These are phyloP conservation scores for Coenonympha arcania DNA, from an alignment of 2,888 invertebrate species.

Conservation along the genomic window DNA sequence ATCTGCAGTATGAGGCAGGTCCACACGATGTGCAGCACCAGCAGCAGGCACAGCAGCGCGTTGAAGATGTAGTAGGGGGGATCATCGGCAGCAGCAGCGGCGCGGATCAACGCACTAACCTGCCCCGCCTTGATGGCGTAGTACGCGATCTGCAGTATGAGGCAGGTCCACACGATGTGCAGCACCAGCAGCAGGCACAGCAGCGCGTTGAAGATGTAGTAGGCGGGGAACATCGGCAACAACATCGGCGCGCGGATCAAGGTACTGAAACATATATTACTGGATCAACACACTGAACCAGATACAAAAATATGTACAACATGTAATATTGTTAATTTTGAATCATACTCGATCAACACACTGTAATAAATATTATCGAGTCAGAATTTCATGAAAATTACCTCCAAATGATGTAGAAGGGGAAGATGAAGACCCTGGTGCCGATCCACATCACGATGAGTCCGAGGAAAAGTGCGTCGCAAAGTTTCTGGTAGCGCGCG, in stretches of 20 bases:
- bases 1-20: too few relatives aligned
- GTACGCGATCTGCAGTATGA: conserved; percentile 91
- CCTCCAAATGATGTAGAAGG: conserved; percentile 90
- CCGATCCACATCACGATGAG: conserved; percentile 94
- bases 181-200: conserved; percentile 83
- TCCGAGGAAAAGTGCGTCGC: conserved; percentile 89
- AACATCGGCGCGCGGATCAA: conserved; percentile 87
- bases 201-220: conserved; percentile 93
- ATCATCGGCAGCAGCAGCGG: conserved; percentile 91
- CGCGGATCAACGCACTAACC: conserved; percentile 75
- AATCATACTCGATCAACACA: too few relatives aligned
- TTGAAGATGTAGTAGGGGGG: conserved; percentile 95
- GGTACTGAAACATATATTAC: conserved; percentile 74
- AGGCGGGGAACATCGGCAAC: conserved; percentile 91
- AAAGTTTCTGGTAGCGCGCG: conserved; percentile 88
- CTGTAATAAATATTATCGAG: too few relatives aligned
- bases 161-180: conserved; percentile 94
- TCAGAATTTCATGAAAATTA: too few relatives aligned
- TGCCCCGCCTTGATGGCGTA: conserved; percentile 80
- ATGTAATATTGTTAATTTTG: too few relatives aligned
- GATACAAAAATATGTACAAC: too few relatives aligned
- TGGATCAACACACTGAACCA: too few relatives aligned
- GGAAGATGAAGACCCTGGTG: conserved; percentile 92
- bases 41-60: conserved; percentile 82
- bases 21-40: conserved; percentile 92